Base-by-base conservation (phyloP, 2,797 vertebrate genomes). In the Oophaga sylvatica region DNA sequence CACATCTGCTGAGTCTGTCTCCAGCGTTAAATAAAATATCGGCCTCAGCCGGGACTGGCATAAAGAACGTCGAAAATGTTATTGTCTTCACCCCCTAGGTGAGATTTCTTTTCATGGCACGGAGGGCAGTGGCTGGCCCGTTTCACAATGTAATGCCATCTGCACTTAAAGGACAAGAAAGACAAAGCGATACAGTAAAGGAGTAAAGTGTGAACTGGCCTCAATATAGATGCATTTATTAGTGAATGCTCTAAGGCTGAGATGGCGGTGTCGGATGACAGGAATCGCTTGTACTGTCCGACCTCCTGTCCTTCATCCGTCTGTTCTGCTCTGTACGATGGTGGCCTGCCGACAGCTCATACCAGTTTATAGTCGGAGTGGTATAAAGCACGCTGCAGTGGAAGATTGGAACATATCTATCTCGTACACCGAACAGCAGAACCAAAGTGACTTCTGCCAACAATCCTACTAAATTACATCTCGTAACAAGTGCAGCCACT, bases 201-300 rank as follows among this genome's bases (percentile, higher is more conserved):
- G 75, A 53, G 53, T 20, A 71, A 67, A 60, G 53, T 22, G 12
- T 17, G 20, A 11, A n/a, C 8, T 5, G 26, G 3, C 68, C 71
- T 68, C 79, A 82, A 79, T 87, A 81, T 71, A 60, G 15, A 60
- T 31, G 71, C 20, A 20, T 59, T 83, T 70, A 56, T 70, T 29
- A 70, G 56, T 19, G 13, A 70, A 70, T 62, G 53, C 77, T 70
- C 53, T 31, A 13, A 48, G 78, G 65, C 63, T 22, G 41, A 41
- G 15, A 48, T 63, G 22, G 79, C 31, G 16, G 59, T 80, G 62
- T 45, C 84, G 59, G 59, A 9, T 8, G 26, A 76, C 16, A 31
- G 22, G 45, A 59, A 68, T 78, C 78, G 3, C 20, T 10, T 56
- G 78, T 77, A 48, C 84, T 35, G 5, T 63, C 11, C 16, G 15